Conservation (phyloP, 2,888 invertebrate genomes). For the Mythimna loreyi region DNA sequence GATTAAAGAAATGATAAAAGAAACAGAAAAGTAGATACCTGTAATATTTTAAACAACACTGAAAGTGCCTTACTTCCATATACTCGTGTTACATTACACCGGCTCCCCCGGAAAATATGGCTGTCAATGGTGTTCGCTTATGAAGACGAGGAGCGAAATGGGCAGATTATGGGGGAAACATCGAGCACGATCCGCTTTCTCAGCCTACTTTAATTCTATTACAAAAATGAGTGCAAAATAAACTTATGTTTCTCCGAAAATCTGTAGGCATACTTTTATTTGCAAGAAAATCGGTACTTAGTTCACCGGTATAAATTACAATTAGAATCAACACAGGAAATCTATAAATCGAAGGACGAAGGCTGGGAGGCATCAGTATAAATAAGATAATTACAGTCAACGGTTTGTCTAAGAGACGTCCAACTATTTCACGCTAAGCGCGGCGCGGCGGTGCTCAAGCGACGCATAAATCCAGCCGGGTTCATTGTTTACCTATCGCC, state of each 20-base stretch:
- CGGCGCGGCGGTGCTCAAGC: conserved; percentile 61
- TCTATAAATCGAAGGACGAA: conserved; percentile 11
- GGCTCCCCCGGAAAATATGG: conserved; percentile 24
- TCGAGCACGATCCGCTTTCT: conserved; percentile 17
- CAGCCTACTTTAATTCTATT: conserved; percentile 26
- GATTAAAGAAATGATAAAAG: neutral
- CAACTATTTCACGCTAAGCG: conserved; percentile 65
- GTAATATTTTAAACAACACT: conserved; percentile 13
- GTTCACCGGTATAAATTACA: conserved; percentile 12
- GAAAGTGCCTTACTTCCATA: conserved; percentile 12
- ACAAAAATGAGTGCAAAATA: conserved; percentile 29
- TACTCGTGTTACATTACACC: conserved; percentile 12
- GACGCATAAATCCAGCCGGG: conserved; percentile 77
- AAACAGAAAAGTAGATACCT: neutral
- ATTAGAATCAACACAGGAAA: conserved; percentile 13
- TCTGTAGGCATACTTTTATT: neutral
- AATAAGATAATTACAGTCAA: conserved; percentile 65
- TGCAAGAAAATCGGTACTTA: neutral
- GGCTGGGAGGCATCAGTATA: conserved; percentile 48
- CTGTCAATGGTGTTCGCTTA: conserved; percentile 49
- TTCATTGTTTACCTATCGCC: conserved; percentile 81
- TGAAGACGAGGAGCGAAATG: conserved; percentile 44
- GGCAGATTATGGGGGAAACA: conserved; percentile 22
- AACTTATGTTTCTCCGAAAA: conserved; percentile 5
- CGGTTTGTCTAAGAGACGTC: conserved; percentile 63